Conservation (phyloP, 2,888 invertebrate genomes). For the Allolobophora icterica region DNA sequence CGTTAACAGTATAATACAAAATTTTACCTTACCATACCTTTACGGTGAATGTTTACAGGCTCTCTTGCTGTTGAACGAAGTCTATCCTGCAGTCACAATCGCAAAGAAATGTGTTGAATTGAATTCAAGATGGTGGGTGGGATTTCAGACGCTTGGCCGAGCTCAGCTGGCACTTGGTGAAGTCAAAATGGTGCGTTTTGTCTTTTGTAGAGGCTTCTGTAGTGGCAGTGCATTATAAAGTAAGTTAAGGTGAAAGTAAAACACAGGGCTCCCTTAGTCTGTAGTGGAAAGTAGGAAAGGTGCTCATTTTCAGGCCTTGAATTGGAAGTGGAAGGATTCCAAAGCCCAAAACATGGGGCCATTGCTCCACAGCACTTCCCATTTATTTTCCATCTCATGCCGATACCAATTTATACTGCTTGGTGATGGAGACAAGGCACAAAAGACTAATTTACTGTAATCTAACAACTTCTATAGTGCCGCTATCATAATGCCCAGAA, state of each 20-base stretch:
- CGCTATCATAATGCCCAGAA: too few relatives aligned
- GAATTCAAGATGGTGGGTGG: slow-evolving; percentile 65
- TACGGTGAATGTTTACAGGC: slow-evolving; percentile 51
- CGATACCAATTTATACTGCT: too few relatives aligned
- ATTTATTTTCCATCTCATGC: too few relatives aligned
- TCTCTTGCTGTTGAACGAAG: slow-evolving; percentile 57
- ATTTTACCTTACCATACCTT: neutral
- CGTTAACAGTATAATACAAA: too few relatives aligned
- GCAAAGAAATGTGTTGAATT: slow-evolving; percentile 61
- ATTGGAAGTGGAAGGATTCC: too few relatives aligned
- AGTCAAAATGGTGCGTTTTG: slow-evolving; percentile 50
- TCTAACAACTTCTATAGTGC: too few relatives aligned
- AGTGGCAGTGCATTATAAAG: neutral
- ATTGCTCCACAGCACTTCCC: too few relatives aligned
- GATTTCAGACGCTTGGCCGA: slow-evolving; percentile 65
- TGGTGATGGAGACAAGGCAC: too few relatives aligned
- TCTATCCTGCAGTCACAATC: slow-evolving; percentile 58
- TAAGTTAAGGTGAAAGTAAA: neutral
- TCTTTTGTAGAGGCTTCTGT: neutral
- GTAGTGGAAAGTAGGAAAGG: neutral
- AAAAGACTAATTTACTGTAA: too few relatives aligned
- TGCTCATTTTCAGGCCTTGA: neutral
- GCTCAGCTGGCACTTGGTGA: slow-evolving; percentile 65
- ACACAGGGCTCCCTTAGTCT: neutral
- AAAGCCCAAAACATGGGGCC: too few relatives aligned